A percentile compares a stretch with the other conserved stretches of the same genome.
phyloP scores from a whole-genome alignment of 30 jellyfish, hydroid and myxozoan genomes.

The Aurelia aurita region DNA sequence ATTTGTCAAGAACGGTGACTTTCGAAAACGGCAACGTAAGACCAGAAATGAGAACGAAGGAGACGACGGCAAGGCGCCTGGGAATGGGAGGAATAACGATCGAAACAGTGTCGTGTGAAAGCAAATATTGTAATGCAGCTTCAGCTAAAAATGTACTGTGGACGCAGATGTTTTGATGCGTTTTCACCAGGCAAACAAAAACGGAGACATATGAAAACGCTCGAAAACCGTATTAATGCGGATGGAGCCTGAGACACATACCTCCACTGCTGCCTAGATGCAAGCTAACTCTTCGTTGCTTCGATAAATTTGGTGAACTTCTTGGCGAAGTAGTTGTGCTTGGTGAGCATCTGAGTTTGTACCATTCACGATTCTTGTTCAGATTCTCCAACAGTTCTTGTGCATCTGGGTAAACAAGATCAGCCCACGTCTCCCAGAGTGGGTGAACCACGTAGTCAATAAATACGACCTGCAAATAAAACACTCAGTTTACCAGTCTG shows the following conservation, averaged over 20 bases:
- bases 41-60: no score
- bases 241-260: background rate
- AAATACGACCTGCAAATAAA: constrained; percentile 76
- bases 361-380: constrained; percentile 85
- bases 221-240: no score
- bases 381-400: constrained; percentile 82
- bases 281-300: constrained; percentile 59
- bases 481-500: background rate
- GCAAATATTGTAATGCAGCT: no score
- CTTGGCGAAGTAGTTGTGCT: constrained; percentile 82
- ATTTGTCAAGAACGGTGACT: no score
- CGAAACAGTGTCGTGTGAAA: no score
- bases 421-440: constrained; percentile 99
- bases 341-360: constrained; percentile 68
- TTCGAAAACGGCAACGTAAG: no score
- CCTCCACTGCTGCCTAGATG: constrained; percentile 54
- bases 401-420: constrained; percentile 96
- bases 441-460: constrained; percentile 96
- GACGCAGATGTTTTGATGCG: no score
- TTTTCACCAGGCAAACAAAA: no score
- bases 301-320: constrained; percentile 59
- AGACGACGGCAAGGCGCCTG: no score
- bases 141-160: no score
- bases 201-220: background rate
- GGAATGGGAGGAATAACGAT: no score